Conservation (phyloP, 2,888 invertebrate species). For the Trisateles emortualis region DNA sequence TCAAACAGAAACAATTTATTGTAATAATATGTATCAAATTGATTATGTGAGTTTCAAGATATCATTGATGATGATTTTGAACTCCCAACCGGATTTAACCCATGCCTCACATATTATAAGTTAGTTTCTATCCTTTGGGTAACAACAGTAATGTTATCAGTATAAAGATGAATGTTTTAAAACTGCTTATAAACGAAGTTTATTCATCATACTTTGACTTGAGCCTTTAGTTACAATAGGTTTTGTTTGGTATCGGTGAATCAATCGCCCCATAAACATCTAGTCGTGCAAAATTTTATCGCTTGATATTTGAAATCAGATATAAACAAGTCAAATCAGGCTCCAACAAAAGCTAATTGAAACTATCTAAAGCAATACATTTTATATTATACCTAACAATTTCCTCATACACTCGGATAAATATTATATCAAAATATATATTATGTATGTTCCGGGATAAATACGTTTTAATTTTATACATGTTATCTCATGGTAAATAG, state of each 20-base stretch:
- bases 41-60: slow-evolving; percentile 1
- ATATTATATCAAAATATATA: not conserved
- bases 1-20: slow-evolving; percentile 29
- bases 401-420: not conserved
- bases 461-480: slow-evolving; percentile 1
- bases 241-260: slow-evolving; percentile 1
- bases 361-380: not conserved
- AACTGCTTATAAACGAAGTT: too few relatives aligned
- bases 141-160: too few relatives aligned
- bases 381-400: not conserved
- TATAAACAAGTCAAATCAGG: slow-evolving; percentile 1
- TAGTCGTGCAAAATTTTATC: slow-evolving; percentile 3
- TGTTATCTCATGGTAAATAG: slow-evolving; percentile 23
- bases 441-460: not conserved
- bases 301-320: slow-evolving; percentile 4
- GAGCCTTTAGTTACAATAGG: too few relatives aligned
- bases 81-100: too few relatives aligned
- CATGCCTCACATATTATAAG: too few relatives aligned
- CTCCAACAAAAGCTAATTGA: slow-evolving; percentile 1
- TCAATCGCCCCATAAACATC: slow-evolving; percentile 7
- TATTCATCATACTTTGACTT: too few relatives aligned
- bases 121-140: too few relatives aligned
- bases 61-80: slow-evolving; percentile 12
- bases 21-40: slow-evolving; percentile 16
- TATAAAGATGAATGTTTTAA: too few relatives aligned